Evolutionary conservation across 2,797 vertebrate species (phyloP).

Genomic region (Cetoscarus ocellatus): DNA sequence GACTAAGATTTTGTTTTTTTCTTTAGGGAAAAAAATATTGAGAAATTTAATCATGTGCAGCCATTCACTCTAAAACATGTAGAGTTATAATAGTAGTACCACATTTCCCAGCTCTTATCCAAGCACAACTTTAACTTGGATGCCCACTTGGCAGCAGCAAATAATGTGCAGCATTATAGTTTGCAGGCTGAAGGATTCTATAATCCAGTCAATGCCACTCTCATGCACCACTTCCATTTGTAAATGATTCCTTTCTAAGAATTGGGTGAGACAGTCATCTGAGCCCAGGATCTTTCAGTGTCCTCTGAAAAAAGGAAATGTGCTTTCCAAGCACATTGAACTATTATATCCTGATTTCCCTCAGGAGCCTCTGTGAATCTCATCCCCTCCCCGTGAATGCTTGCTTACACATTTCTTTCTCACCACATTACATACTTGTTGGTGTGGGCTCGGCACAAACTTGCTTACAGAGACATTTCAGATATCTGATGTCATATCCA

Average conservation of each 20-base stretch:
- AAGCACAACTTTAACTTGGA: conserved; percentile 4
- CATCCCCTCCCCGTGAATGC: conserved; percentile 49
- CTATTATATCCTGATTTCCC: conserved; percentile 71
- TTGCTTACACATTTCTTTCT: conserved; percentile 62
- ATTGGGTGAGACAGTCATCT: conserved; percentile 43
- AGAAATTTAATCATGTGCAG: too few species aligned
- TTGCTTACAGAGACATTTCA: conserved; percentile 72
- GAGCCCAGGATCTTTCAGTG: conserved; percentile 38
- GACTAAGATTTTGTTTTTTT: too few species aligned
- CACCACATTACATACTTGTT: conserved; percentile 74
- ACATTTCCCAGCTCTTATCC: too few species aligned
- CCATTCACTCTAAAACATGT: too few species aligned
- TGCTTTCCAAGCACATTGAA: conserved; percentile 61
- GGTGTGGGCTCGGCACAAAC: conserved; percentile 73
- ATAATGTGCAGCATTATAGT: conserved; percentile 28
- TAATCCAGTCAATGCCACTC: conserved; percentile 39
- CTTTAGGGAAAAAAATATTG: too few species aligned
- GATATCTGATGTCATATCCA: conserved; percentile 77
- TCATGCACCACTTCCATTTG: conserved; percentile 50
- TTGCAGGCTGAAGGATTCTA: conserved; percentile 18
- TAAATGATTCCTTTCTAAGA: conserved; percentile 36
- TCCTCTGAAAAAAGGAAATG: conserved; percentile 57
- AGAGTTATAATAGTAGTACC: too few species aligned
- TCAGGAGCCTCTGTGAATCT: conserved; percentile 67
- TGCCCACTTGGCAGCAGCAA: conserved; percentile 6